phyloP scores from a whole-genome alignment of 2,888 invertebrate genomes.

The Macrosiphum euphorbiae region DNA sequence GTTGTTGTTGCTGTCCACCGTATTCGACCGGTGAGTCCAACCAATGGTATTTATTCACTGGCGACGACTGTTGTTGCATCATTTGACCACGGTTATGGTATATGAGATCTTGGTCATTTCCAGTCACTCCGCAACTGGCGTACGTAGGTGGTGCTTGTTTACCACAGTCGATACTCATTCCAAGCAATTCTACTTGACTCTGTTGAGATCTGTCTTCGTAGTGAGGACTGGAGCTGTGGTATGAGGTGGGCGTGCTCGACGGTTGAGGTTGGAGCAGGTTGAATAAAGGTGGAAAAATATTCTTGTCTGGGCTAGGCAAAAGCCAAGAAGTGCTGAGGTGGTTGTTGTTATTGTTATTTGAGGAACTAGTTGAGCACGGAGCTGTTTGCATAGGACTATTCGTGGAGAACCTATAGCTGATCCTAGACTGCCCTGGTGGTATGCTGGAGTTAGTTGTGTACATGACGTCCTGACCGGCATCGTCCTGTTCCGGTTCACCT shows the following conservation, averaged over 20 bases:
- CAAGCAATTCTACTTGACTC: constrained; percentile 74
- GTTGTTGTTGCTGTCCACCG: constrained; percentile 68
- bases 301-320: constrained; percentile 79
- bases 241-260: constrained; percentile 74
- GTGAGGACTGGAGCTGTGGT: constrained; percentile 72
- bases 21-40: constrained; percentile 74
- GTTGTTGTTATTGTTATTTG: constrained; percentile 75
- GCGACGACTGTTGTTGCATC: constrained; percentile 65
- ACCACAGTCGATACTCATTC: constrained; percentile 76
- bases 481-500: constrained; percentile 69
- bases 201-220: constrained; percentile 79
- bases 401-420: constrained; percentile 54
- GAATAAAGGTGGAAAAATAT: constrained; percentile 77
- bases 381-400: constrained; percentile 59
- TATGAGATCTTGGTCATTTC: constrained; percentile 72
- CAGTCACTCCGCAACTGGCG: constrained; percentile 65
- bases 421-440: constrained; percentile 32
- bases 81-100: constrained; percentile 70
- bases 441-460: constrained; percentile 72
- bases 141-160: constrained; percentile 69
- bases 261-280: constrained; percentile 75
- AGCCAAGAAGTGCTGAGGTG: constrained; percentile 73
- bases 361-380: constrained; percentile 66
- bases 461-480: constrained; percentile 69
- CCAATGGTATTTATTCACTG: constrained; percentile 79